phyloP scores from a whole-genome alignment of 2,797 vertebrate species.

The Eremophila alpestris region DNA sequence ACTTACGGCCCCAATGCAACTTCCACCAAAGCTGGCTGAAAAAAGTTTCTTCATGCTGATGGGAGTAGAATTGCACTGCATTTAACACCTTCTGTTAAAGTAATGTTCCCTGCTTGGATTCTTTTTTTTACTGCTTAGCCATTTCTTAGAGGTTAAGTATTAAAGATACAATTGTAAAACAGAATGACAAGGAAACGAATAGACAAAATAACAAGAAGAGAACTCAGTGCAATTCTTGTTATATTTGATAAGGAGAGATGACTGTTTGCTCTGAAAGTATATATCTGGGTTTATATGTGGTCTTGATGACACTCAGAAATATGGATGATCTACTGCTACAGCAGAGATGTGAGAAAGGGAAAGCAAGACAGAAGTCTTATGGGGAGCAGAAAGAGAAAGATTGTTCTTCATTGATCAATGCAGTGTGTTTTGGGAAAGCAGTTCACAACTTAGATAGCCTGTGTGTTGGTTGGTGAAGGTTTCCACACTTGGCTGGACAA shows the following conservation, averaged over 20 bases:
- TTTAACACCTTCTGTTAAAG: neutral
- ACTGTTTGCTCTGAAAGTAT: neutral
- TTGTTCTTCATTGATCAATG: neutral
- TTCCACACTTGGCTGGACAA: neutral
- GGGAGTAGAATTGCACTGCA: neutral
- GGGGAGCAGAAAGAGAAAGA: neutral
- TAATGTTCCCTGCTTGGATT: neutral
- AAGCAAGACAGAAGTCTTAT: neutral
- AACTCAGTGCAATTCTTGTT: neutral
- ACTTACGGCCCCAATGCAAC: neutral
- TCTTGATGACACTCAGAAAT: neutral
- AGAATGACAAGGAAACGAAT: neutral
- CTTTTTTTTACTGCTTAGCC: neutral
- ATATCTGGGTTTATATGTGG: neutral
- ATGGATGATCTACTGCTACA: neutral
- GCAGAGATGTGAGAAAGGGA: neutral
- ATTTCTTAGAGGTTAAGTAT: neutral
- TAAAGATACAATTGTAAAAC: neutral
- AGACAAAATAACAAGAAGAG: neutral
- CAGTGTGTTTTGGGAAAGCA: neutral
- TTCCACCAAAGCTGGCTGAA: neutral
- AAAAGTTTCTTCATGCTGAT: neutral
- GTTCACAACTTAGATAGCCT: neutral
- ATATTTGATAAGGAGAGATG: neutral
- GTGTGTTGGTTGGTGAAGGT: neutral